Evolutionary conservation across 2,888 invertebrate genomes (phyloP), one percentile per base, ranked within the genome.

Genomic region (Nysson spinosus): DNA sequence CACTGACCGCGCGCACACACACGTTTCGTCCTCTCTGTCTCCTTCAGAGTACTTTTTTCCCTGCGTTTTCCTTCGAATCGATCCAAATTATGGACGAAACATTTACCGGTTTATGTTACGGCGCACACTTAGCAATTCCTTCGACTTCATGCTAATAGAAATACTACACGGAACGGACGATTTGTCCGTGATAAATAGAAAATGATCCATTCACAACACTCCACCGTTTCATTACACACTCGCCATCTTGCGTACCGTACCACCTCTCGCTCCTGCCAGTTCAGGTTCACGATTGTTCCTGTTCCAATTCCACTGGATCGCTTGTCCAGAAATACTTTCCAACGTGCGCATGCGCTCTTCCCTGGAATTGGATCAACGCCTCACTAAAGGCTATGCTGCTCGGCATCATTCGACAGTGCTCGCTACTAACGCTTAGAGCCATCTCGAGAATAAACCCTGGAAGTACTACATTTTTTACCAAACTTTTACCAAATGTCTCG

Each of bases 181-280:
- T 32, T 30, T 46, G 49, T 37, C 57, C 65, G 65, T 24, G 46
- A 49, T 24, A 58, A 61, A 56, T 54, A 22, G 44, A 52, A 61
- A 62, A 46, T 34, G 46, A 64, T 49, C 46, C 71, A 72, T 71
- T 75, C 77, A 71, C 78, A 78, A 72, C 52, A 72, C 64, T 72
- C 64, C 75, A 76, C 64, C 72, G 69, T 68, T 74, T 79, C 76
- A 79, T 63, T 74, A 72, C 77, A 75, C 69, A 68, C 77, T 78
- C 85, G 85, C 85, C 85, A 85, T 85, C 82, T 85, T 85, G 81
- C 78, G 61, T 70, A 34, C 57, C 44, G 28, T 56, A 56, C 65
- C 75, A 57, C 74, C 65, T 61, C 70, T 66, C 50, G 44, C 39
- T 46, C 37, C 16, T 52, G 47, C 39, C 69, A 57, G 47, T 56